Evolutionary conservation across 1,140 invertebrate genomes (phyloP).

Genomic region (Temnothorax longispinosus): DNA sequence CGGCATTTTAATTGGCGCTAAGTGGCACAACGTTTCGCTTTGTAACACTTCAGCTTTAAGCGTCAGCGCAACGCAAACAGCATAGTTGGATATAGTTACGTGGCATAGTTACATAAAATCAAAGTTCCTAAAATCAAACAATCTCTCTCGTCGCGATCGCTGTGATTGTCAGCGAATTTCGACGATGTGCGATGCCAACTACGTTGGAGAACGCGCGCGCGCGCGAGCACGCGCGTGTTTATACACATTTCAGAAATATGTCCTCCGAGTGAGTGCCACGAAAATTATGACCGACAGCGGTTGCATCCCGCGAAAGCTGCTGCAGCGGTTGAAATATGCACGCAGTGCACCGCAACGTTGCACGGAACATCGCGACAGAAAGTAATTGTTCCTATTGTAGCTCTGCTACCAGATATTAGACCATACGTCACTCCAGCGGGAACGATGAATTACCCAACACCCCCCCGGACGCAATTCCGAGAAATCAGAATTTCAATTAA

Average conservation of each 20-base stretch:
- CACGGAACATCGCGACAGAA: conserved; percentile 46
- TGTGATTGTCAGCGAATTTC: neutral
- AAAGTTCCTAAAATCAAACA: conserved; percentile 48
- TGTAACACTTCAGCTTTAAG: conserved; percentile 38
- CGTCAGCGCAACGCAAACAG: neutral
- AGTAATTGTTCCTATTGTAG: conserved; percentile 67
- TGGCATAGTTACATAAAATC: conserved; percentile 50
- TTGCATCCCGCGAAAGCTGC: conserved; percentile 28
- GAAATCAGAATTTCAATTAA: conserved; percentile 29
- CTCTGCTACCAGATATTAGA: conserved; percentile 58
- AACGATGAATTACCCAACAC: conserved; percentile 34
- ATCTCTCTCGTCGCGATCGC: neutral
- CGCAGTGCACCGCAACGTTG: conserved; percentile 5
- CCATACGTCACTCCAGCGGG: conserved; percentile 30
- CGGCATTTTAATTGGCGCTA: conserved; percentile 24
- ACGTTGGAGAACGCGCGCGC: neutral
- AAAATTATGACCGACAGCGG: conserved; percentile 61
- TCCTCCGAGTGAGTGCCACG: neutral
- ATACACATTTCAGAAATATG: conserved; percentile 29
- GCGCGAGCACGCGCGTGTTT: neutral
- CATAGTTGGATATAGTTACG: neutral
- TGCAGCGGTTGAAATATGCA: conserved; percentile 65
- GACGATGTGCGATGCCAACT: neutral
- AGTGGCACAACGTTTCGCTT: conserved; percentile 10
- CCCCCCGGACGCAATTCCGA: conserved; percentile 5